These are phyloP conservation scores for Strigamia transsilvanica DNA, from an alignment of 2,888 invertebrate genomes.

Conservation along the genomic window DNA sequence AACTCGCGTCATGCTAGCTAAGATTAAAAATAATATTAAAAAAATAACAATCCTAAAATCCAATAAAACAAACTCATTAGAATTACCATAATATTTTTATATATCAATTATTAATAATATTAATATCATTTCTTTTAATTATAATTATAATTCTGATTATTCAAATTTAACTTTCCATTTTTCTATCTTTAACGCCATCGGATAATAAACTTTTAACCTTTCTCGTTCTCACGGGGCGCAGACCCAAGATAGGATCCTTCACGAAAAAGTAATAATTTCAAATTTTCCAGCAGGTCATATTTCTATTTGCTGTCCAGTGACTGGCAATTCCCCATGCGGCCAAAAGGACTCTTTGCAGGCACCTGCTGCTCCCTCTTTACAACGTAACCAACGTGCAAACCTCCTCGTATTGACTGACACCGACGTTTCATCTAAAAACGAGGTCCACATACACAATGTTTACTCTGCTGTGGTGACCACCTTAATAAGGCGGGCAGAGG, in stretches of 20 bases:
- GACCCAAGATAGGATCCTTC: constrained; percentile 35
- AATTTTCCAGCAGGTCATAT: constrained; percentile 44
- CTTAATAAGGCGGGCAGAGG: constrained; percentile 42
- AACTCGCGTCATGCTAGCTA: neutral
- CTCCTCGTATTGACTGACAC: constrained; percentile 31
- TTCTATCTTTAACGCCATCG: constrained; percentile 22
- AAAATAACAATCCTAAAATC: neutral
- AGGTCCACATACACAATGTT: constrained; percentile 44
- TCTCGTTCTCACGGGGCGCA: constrained; percentile 6
- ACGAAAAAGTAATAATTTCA: constrained; percentile 44
- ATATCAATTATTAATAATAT: neutral
- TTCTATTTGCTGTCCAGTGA: constrained; percentile 44
- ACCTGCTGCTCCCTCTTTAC: constrained; percentile 33
- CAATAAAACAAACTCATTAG: neutral
- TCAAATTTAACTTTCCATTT: neutral
- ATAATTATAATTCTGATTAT: neutral
- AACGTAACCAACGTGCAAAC: constrained; percentile 28
- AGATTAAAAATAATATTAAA: neutral
- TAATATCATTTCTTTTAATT: neutral
- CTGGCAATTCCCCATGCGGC: constrained; percentile 38
- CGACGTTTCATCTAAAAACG: constrained; percentile 32
- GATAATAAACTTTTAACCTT: constrained; percentile 15
- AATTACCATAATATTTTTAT: neutral
- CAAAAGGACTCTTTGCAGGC: constrained; percentile 42
- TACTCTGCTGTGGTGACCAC: constrained; percentile 42